Conservation (phyloP, 2,113 vertebrate species). For the Octodon degus region DNA sequence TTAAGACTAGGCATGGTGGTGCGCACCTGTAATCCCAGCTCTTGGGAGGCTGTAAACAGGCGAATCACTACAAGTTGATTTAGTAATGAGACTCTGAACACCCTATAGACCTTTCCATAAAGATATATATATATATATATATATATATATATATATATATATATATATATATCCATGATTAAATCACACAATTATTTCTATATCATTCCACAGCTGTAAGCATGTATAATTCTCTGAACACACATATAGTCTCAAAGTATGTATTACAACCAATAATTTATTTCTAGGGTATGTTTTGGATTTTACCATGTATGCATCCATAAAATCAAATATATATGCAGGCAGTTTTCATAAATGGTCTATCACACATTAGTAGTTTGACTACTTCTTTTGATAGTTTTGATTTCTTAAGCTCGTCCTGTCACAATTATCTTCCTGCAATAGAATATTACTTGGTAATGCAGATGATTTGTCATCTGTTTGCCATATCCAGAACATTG, state of each 20-base stretch:
- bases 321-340: background rate
- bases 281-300: background rate
- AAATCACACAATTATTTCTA: background rate
- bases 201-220: background rate
- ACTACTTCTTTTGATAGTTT: background rate
- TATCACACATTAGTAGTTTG: background rate
- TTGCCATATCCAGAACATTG: background rate
- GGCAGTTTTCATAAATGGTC: background rate
- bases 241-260: background rate
- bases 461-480: background rate
- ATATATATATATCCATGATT: no score
- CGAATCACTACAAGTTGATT: no score
- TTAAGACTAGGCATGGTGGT: no score
- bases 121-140: no score
- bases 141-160: no score
- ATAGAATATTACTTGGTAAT: background rate
- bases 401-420: background rate
- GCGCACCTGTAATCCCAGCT: no score
- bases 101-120: no score
- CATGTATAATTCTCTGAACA: background rate
- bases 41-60: no score
- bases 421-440: background rate
- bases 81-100: background rate
- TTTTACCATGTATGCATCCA: background rate
- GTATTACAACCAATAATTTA: background rate